Conservation (phyloP, 2,888 invertebrate species). For the Alloscopus bannaensis region DNA sequence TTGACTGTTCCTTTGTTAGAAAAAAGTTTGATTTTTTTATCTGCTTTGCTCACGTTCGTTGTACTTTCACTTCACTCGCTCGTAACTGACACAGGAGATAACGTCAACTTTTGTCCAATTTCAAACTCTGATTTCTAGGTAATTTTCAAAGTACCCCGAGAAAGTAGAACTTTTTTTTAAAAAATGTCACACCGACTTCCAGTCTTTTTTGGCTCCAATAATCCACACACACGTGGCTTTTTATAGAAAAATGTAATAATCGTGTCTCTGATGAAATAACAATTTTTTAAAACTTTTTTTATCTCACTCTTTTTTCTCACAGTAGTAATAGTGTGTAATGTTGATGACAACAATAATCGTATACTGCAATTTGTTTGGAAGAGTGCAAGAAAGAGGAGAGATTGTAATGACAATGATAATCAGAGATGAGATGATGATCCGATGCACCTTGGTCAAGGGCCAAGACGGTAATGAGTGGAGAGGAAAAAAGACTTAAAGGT, state of each 20-base stretch:
- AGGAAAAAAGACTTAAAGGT: constrained; percentile 50
- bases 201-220: too few species aligned
- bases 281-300: constrained; percentile 49
- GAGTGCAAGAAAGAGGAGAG: constrained; percentile 33
- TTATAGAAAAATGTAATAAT: constrained; percentile 46
- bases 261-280: constrained; percentile 53
- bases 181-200: constrained; percentile 1
- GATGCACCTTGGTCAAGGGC: constrained; percentile 70
- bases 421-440: constrained; percentile 52
- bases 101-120: neutral
- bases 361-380: constrained; percentile 48
- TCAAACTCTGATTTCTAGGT: too few species aligned
- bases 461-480: constrained; percentile 69
- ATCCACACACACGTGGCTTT: constrained; percentile 20
- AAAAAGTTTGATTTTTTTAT: too few species aligned
- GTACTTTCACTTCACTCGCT: neutral
- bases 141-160: constrained; percentile 25
- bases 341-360: constrained; percentile 61
- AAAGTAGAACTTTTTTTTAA: neutral
- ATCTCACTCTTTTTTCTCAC: constrained; percentile 37
- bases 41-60: constrained; percentile 27
- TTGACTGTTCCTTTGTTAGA: too few species aligned
- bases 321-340: constrained; percentile 37
- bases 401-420: constrained; percentile 46
- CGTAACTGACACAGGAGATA: neutral